Base-by-base conservation (phyloP, 2,797 vertebrate genomes). In the Carcharodon carcharias region DNA sequence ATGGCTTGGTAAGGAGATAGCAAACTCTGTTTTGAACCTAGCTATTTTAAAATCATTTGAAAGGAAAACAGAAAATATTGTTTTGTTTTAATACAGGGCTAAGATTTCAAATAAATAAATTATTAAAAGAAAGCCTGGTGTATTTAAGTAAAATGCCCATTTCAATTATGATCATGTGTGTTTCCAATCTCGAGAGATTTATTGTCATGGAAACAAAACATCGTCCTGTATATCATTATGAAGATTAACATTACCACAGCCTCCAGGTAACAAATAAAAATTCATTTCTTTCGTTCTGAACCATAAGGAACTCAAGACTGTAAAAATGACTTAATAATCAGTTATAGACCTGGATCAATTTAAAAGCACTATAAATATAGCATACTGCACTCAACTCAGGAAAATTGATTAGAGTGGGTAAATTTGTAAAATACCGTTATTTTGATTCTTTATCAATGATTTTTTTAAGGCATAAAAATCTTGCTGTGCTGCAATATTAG, bases 401-500 rank as follows among this genome's bases (percentile, higher is more conserved):
- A 95, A 77, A 95, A 92, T 92, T 92, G 56, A 35, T 6, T 56
- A 92, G 89, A 92, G 21, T 63, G 5, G 31, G 31, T 77, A 35
- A 95, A 95, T 67, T 77, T 95, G 50, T 95, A 56, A 58, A 77
- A 16, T 77, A 56, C 8, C 45, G 21, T 45, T 67, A 5, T 50
- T 67, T 45, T 50, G 45, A 69, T 69, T 50, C 45, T 50, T 95
- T 40, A 69, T 95, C 65, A 69, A 28, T 71, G 40, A 1, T 92
- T n/a, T 31, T 67, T 23, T 73, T 77, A n/a, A 77, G 31, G 21
- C 23, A 71, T 21, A 95, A 50, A 12, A 21, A 71, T 28, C 40
- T 69, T 73, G 31, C 45, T 71, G 54, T 96, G 67, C 96, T 97
- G 96, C 95, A 65, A 91, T 96, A 96, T 97, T 96, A 96, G 89